Evolutionary conservation across 1,140 invertebrate species (phyloP).

Genomic region (Araneus ventricosus): DNA sequence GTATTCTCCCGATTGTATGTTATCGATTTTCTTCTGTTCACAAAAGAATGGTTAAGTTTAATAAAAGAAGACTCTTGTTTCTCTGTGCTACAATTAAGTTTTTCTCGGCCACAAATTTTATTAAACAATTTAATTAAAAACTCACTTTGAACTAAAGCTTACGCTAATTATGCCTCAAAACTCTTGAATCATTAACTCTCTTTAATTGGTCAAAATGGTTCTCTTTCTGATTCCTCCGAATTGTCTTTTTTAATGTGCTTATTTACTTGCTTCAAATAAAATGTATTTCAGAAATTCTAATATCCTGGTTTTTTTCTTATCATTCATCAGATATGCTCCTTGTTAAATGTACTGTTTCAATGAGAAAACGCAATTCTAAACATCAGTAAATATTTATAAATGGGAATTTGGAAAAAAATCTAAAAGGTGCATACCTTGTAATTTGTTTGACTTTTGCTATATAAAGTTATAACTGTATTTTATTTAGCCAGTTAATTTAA

Average conservation of each 20-base stretch:
- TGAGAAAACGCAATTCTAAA: neutral
- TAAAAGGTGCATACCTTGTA: too few species aligned
- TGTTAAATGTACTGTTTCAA: neutral
- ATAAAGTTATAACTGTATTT: too few species aligned
- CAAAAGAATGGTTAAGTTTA: neutral
- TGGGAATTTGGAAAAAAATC: too few species aligned
- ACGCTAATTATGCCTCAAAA: conserved; percentile 20
- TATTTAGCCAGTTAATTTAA: too few species aligned
- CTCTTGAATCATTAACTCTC: neutral
- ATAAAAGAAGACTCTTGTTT: neutral
- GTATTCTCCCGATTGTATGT: neutral
- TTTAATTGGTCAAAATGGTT: conserved; percentile 10
- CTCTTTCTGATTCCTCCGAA: neutral
- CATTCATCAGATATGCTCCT: neutral
- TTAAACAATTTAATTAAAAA: conserved; percentile 26
- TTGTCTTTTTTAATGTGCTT: neutral
- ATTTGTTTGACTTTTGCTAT: too few species aligned
- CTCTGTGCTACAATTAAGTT: neutral
- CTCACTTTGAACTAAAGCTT: neutral
- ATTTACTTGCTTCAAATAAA: conserved; percentile 9
- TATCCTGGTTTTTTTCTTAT: neutral
- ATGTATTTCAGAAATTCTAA: neutral
- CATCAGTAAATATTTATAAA: neutral
- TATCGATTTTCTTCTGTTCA: neutral
- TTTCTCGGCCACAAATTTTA: neutral